Conservation (phyloP, 2,888 invertebrate genomes). For the Hypomecis punctinalis region DNA sequence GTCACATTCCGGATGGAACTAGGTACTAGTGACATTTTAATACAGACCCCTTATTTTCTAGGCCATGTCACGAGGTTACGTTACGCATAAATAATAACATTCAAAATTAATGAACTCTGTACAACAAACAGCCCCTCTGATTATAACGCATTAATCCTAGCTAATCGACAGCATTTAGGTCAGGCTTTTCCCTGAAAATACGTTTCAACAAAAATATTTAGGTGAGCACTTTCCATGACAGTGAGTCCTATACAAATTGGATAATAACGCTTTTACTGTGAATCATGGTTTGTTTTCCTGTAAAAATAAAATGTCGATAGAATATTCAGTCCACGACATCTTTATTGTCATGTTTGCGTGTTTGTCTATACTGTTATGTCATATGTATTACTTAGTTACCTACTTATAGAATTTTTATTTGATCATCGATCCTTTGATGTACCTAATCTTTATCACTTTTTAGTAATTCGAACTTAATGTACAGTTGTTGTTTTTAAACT, state of each 20-base stretch:
- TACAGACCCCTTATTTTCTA: neutral
- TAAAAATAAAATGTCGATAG: neutral
- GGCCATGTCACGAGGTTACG: no score
- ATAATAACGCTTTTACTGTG: slow-evolving; percentile 8
- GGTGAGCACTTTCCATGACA: slow-evolving; percentile 1
- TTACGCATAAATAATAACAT: neutral
- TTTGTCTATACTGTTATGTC: no score
- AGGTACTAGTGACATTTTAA: neutral
- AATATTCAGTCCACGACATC: no score
- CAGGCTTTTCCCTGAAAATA: slow-evolving; percentile 10
- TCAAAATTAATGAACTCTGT: slow-evolving; percentile 19
- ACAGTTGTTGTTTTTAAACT: no score
- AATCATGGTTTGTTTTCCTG: neutral
- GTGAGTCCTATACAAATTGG: slow-evolving; percentile 8
- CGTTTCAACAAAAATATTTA: slow-evolving; percentile 1
- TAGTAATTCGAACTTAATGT: no score
- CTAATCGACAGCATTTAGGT: slow-evolving; percentile 23
- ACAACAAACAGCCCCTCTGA: slow-evolving; percentile 10
- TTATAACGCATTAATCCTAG: slow-evolving; percentile 23
- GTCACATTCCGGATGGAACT: no score
- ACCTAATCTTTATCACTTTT: no score
- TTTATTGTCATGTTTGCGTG: no score
- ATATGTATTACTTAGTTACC: neutral
- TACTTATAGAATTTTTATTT: no score
- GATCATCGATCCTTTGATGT: no score